phyloP scores from a whole-genome alignment of 2,797 vertebrate species.

The Cheirogaleus major region DNA sequence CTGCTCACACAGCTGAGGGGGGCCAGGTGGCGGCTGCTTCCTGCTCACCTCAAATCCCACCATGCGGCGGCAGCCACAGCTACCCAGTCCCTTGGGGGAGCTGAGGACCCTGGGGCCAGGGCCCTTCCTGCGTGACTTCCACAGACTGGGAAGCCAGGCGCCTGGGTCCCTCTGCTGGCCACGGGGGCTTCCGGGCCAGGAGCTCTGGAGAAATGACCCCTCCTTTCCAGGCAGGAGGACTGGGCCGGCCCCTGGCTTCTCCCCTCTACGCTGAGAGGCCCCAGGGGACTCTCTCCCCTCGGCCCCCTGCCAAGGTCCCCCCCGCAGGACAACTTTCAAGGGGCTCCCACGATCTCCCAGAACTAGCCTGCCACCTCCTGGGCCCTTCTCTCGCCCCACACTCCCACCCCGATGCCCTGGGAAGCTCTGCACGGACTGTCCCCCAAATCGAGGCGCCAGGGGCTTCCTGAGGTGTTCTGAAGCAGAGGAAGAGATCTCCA shows the following conservation, averaged over 20 bases:
- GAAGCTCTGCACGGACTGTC: neutral
- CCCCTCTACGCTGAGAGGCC: neutral
- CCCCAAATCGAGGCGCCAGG: neutral
- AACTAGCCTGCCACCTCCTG: neutral
- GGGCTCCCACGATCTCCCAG: neutral
- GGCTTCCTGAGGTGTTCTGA: neutral
- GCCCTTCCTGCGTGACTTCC: neutral
- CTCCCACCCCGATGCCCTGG: neutral
- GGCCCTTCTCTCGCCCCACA: neutral
- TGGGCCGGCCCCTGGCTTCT: neutral
- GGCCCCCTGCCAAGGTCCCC: neutral
- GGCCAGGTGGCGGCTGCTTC: slow-evolving; percentile 57
- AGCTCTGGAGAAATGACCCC: neutral
- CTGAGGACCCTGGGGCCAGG: neutral
- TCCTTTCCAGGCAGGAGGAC: neutral
- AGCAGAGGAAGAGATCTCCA: neutral
- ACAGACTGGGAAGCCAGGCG: neutral
- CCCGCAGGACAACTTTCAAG: neutral
- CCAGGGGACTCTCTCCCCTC: too few relatives aligned
- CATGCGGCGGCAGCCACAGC: neutral
- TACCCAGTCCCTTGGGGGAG: neutral
- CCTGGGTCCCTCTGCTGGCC: neutral
- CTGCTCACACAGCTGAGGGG: slow-evolving; percentile 78
- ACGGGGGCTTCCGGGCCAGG: neutral
- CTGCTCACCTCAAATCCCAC: slow-evolving; percentile 55